phyloP scores from a whole-genome alignment of 2,113 vertebrate species.

The Perca flavescens region DNA sequence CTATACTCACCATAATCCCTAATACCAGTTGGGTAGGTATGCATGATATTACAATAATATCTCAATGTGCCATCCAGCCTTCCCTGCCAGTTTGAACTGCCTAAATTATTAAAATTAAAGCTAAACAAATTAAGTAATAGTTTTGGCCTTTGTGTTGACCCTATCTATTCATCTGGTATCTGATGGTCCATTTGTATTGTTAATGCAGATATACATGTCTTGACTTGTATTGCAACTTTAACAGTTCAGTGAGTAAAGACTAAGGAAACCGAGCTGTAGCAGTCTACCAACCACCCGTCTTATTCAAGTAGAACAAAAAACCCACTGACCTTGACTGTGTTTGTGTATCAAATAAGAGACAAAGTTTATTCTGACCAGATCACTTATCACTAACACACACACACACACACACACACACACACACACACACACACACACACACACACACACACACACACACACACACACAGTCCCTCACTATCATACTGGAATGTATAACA shows the following conservation, averaged over 20 bases:
- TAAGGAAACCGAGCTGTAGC: not conserved
- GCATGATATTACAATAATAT: not conserved
- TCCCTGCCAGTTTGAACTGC: not conserved
- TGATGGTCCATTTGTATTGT: not conserved
- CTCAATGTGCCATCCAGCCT: not conserved
- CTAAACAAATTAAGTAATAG: not conserved
- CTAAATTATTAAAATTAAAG: not conserved
- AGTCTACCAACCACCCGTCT: not conserved
- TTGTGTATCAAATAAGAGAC: constrained; percentile 23
- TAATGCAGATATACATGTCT: not conserved
- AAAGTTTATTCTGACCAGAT: constrained; percentile 12
- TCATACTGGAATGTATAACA: constrained; percentile 61
- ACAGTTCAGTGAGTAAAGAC: not conserved
- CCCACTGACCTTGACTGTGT: constrained; percentile 19
- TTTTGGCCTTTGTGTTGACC: not conserved
- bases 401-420: constrained; percentile 6
- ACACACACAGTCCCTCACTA: constrained; percentile 37
- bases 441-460: not conserved
- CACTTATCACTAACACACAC: constrained; percentile 39
- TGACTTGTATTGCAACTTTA: not conserved
- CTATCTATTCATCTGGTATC: not conserved
- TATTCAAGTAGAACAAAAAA: constrained; percentile 1
- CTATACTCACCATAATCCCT: not conserved
- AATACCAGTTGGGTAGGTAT: not conserved
- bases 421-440: not conserved